Evolutionary conservation across 2,113 vertebrate genomes (phyloP).

Genomic region (Myotis lucifugus): DNA sequence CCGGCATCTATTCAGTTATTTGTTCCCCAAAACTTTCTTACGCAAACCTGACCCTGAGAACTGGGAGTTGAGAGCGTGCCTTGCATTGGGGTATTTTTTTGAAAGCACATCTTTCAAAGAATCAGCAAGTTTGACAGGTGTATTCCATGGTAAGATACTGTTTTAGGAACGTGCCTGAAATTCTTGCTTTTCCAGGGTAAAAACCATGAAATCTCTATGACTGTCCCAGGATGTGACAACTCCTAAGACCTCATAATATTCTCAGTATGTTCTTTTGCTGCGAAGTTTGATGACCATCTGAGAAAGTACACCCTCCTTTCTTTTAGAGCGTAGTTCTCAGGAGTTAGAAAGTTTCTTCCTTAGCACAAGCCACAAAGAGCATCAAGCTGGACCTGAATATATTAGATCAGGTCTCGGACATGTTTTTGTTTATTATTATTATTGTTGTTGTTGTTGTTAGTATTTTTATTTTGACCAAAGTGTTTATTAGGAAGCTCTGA

Average conservation of each 20-base stretch:
- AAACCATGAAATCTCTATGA: conserved; percentile 2
- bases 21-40: conserved; percentile 22
- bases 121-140: conserved; percentile 36
- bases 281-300: not conserved
- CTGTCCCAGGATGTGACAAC: not conserved
- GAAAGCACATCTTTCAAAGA: conserved; percentile 22
- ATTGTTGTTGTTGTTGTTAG: too few relatives aligned
- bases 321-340: not conserved
- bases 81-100: not conserved
- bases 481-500: not conserved
- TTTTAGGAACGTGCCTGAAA: not conserved
- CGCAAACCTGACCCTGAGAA: conserved; percentile 3
- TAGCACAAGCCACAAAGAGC: not conserved
- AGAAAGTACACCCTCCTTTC: not conserved
- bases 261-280: not conserved
- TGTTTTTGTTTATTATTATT: not conserved
- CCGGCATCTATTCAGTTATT: conserved; percentile 48
- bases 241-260: not conserved
- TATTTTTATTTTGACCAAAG: not conserved
- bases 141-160: not conserved
- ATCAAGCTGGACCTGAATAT: not conserved
- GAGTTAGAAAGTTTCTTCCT: not conserved
- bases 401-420: not conserved
- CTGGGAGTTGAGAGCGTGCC: not conserved
- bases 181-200: not conserved